Conservation (phyloP, 2,888 invertebrate species). For the Epicampocera succincta region DNA sequence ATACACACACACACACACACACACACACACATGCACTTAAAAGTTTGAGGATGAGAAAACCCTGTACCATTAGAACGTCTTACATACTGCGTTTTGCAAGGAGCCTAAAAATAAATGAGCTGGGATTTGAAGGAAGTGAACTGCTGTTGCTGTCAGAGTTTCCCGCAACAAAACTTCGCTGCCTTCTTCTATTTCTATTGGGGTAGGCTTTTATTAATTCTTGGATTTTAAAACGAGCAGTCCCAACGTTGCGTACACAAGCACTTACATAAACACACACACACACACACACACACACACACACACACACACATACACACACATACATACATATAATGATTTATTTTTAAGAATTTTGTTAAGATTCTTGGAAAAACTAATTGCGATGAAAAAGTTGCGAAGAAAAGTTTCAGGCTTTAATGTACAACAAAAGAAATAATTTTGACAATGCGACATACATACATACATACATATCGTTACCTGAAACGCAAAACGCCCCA, state of each 20-base stretch:
- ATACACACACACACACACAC: neutral
- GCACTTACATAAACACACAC: neutral
- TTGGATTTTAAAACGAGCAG: neutral
- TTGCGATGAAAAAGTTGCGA: neutral
- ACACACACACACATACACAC: slow-evolving; percentile 3
- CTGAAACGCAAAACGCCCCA: no score
- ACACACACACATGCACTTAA: neutral
- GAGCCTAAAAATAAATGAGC: slow-evolving; percentile 67
- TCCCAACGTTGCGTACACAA: neutral
- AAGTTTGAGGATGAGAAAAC: no score
- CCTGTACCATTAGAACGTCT: no score
- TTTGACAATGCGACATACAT: no score
- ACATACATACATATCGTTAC: no score
- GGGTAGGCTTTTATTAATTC: slow-evolving; percentile 59
- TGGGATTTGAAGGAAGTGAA: slow-evolving; percentile 68
- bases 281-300: neutral
- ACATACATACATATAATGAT: neutral
- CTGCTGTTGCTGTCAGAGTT: slow-evolving; percentile 25
- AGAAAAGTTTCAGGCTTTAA: no score
- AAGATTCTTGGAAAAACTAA: slow-evolving; percentile 14
- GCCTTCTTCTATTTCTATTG: slow-evolving; percentile 44
- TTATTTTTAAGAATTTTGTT: slow-evolving; percentile 39
- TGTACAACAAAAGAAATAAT: no score
- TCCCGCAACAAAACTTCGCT: slow-evolving; percentile 16
- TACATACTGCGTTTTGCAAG: slow-evolving; percentile 9